phyloP scores from a whole-genome alignment of 2,888 invertebrate species.

The Cerceris rybyensis region DNA sequence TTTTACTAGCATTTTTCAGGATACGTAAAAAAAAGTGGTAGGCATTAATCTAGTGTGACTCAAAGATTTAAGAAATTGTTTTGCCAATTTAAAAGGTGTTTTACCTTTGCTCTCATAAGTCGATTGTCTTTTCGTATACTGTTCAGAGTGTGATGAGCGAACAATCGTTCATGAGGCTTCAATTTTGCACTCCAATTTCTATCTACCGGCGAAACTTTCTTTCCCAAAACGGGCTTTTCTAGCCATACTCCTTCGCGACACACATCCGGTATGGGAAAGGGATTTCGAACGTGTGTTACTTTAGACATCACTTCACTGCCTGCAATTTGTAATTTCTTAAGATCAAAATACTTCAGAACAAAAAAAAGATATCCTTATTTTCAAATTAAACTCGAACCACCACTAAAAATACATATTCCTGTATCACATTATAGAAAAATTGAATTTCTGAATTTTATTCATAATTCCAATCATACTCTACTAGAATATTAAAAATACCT shows the following conservation, averaged over 20 bases:
- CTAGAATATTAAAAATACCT: too few species aligned
- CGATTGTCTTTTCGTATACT: constrained; percentile 82
- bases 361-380: too few species aligned
- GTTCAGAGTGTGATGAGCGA: constrained; percentile 85
- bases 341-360: too few species aligned
- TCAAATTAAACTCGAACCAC: too few species aligned
- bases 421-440: too few species aligned
- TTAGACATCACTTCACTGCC: constrained; percentile 27
- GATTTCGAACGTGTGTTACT: constrained; percentile 70
- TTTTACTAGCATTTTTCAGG: too few species aligned
- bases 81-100: constrained; percentile 7
- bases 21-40: too few species aligned
- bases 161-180: constrained; percentile 83
- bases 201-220: constrained; percentile 70
- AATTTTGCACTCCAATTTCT: constrained; percentile 72
- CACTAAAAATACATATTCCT: too few species aligned
- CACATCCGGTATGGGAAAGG: constrained; percentile 76
- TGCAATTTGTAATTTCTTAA: constrained; percentile 9
- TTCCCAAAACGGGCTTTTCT: constrained; percentile 70
- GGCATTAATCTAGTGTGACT: too few species aligned
- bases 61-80: not conserved
- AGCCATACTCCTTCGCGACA: constrained; percentile 75
- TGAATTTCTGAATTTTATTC: too few species aligned
- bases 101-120: constrained; percentile 69
- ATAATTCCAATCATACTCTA: too few species aligned